These are phyloP conservation scores for Spialia ferax DNA, from an alignment of 2,888 invertebrate genomes.

Conservation along the genomic window DNA sequence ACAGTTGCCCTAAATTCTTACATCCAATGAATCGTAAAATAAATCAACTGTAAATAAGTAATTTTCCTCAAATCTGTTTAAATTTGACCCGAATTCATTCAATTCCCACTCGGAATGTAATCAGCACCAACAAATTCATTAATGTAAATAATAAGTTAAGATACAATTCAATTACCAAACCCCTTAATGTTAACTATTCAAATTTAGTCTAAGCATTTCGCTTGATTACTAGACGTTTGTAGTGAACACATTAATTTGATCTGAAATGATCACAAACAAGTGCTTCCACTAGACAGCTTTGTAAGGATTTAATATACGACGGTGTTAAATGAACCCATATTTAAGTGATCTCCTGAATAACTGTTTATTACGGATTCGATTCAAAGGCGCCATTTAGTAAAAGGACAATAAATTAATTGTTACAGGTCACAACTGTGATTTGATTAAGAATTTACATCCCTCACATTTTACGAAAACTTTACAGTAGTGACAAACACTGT, in stretches of 20 bases:
- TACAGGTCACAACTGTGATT: too few relatives aligned
- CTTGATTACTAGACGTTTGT: background rate
- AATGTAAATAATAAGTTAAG: conserved; percentile 12
- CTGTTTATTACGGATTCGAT: background rate
- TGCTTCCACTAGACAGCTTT: background rate
- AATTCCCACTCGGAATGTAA: background rate
- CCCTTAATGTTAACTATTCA: conserved; percentile 2
- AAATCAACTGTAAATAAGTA: too few relatives aligned
- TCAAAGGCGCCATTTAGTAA: too few relatives aligned
- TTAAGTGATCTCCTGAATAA: background rate
- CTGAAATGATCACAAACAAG: conserved; percentile 13
- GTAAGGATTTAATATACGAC: background rate
- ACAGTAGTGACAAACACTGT: too few relatives aligned
- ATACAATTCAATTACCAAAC: conserved; percentile 1
- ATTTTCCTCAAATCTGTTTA: background rate
- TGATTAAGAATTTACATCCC: too few relatives aligned
- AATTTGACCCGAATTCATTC: background rate
- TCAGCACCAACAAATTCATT: conserved; percentile 4
- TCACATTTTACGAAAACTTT: too few relatives aligned
- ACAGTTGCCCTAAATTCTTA: too few relatives aligned
- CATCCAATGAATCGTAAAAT: too few relatives aligned
- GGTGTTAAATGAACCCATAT: background rate
- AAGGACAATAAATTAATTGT: too few relatives aligned
- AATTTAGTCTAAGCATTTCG: conserved; percentile 15
- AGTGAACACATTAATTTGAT: background rate